Conservation (phyloP, 2,113 vertebrate genomes). For the Pardalotus punctatus region DNA sequence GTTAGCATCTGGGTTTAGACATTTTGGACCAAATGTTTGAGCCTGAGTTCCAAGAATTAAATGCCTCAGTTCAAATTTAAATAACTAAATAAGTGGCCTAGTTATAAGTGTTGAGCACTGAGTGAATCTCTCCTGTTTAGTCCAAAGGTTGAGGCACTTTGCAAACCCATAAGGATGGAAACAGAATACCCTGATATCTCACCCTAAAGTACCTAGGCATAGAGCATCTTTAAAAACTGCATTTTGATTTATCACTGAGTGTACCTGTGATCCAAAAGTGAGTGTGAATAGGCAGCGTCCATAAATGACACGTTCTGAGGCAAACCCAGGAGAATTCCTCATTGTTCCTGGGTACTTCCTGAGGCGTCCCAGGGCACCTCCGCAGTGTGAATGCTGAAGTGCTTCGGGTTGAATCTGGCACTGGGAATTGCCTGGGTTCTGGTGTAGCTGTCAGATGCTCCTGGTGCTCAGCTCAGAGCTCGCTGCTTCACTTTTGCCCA, state of each 20-base stretch:
- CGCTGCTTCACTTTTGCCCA: background rate
- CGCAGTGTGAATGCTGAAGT: background rate
- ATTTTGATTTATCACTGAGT: background rate
- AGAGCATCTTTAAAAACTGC: background rate
- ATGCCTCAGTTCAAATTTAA: background rate
- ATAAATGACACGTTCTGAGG: background rate
- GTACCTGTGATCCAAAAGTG: background rate
- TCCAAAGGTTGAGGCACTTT: background rate
- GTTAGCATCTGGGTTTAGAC: background rate
- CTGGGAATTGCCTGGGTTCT: background rate
- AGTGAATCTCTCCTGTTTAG: background rate
- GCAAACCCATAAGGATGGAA: background rate
- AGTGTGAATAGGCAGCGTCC: background rate
- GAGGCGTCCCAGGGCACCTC: background rate
- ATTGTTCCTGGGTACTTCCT: background rate
- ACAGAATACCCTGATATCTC: background rate
- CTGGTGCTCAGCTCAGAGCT: background rate
- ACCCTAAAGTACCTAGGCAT: background rate
- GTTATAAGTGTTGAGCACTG: background rate
- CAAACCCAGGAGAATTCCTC: background rate
- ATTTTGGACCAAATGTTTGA: background rate
- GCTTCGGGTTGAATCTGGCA: accelerated
- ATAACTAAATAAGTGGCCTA: background rate
- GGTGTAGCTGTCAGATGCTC: background rate
- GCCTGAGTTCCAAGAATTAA: background rate